A percentile compares a stretch with the other conserved stretches of the same genome.
These are phyloP conservation scores for Bungarus multicinctus DNA, from an alignment of 2,113 vertebrate species.

Conservation along the genomic window DNA sequence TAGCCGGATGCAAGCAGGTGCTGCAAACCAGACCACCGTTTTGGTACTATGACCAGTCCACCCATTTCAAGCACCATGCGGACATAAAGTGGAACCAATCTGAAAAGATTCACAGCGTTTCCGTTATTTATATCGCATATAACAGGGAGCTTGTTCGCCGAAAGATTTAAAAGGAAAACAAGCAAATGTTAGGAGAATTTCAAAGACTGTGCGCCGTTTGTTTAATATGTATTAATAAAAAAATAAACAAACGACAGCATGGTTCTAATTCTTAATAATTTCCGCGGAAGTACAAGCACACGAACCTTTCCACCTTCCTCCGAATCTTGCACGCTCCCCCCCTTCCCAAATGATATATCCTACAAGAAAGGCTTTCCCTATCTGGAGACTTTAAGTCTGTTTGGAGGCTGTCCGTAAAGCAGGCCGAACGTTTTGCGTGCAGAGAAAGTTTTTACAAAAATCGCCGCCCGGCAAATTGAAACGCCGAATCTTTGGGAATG, in stretches of 20 bases:
- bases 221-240: background rate
- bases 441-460: background rate
- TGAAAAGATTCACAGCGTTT: background rate
- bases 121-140: background rate
- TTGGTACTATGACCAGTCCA: background rate
- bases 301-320: background rate
- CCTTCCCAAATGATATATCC: background rate
- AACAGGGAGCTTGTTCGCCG: background rate
- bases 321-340: background rate
- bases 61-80: background rate
- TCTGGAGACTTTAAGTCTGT: background rate
- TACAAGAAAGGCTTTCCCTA: background rate
- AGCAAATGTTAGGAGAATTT: background rate
- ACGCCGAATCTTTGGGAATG: background rate
- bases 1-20: background rate
- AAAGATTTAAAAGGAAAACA: background rate
- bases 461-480: background rate
- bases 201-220: background rate
- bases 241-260: background rate
- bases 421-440: background rate
- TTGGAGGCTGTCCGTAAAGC: background rate
- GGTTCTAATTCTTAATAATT: background rate
- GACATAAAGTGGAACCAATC: background rate
- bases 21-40: background rate
- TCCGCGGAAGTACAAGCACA: background rate